These are phyloP conservation scores for Xenopus tropicalis DNA, from an alignment of 2,113 vertebrate species.

Conservation along the genomic window UCB_Xtro_10.0 CM004448.2:46617501-46618000, in stretches of 20 bases:
- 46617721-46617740: constrained; percentile 82
- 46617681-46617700: constrained; percentile 62
- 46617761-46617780: constrained; percentile 72
- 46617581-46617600: background rate
- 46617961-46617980: too few relatives aligned
- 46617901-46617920: too few relatives aligned
- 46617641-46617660: constrained; percentile 17
- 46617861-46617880: too few relatives aligned
- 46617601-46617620: constrained; percentile 53
- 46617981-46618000: too few relatives aligned
- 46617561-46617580: background rate
- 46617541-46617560: background rate
- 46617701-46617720: constrained; percentile 42
- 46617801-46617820: constrained; percentile 77
- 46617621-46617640: constrained; percentile 50
- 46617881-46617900: too few relatives aligned
- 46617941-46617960: too few relatives aligned
- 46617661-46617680: constrained; percentile 16
- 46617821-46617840: constrained; percentile 79
- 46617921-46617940: too few relatives aligned
- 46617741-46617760: constrained; percentile 74
- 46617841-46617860: constrained; percentile 33
- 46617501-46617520: background rate
- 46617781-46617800: constrained; percentile 75
- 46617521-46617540: constrained; percentile 2